Conservation (phyloP, 2,113 vertebrate genomes). For the Orthonyx spaldingii region DNA sequence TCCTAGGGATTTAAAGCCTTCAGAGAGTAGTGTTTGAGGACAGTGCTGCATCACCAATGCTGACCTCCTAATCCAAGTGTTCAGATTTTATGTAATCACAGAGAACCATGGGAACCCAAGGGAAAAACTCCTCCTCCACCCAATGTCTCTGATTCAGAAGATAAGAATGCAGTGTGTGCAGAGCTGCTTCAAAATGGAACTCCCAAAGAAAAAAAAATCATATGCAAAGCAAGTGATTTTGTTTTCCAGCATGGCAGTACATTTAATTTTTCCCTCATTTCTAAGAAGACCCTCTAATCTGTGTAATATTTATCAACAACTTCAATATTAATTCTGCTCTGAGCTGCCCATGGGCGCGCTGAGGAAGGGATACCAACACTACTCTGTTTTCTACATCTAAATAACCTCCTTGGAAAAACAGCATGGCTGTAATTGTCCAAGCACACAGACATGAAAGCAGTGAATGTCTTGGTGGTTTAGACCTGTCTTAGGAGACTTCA, state of each 20-base stretch:
- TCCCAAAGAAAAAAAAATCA: background rate
- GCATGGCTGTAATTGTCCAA: background rate
- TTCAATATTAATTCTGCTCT: background rate
- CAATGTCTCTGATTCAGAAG: background rate
- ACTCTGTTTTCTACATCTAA: background rate
- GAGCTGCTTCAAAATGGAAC: background rate
- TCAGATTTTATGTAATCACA: slow-evolving; percentile 23
- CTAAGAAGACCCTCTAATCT: background rate
- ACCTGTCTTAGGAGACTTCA: background rate
- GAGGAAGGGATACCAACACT: background rate
- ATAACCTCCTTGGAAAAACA: background rate
- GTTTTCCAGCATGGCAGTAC: background rate
- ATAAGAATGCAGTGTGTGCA: background rate
- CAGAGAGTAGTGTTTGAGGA: background rate
- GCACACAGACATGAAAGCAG: background rate
- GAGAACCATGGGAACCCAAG: background rate
- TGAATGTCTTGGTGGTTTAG: background rate
- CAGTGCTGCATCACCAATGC: background rate
- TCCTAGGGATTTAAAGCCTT: background rate
- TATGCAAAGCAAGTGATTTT: background rate
- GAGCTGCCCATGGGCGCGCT: background rate
- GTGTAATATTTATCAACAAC: background rate
- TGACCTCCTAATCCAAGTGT: background rate
- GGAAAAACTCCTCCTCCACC: slow-evolving; percentile 29
- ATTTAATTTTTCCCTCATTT: background rate